phyloP scores from a whole-genome alignment of 2,113 vertebrate genomes.

The Hiodon alosoides region DNA sequence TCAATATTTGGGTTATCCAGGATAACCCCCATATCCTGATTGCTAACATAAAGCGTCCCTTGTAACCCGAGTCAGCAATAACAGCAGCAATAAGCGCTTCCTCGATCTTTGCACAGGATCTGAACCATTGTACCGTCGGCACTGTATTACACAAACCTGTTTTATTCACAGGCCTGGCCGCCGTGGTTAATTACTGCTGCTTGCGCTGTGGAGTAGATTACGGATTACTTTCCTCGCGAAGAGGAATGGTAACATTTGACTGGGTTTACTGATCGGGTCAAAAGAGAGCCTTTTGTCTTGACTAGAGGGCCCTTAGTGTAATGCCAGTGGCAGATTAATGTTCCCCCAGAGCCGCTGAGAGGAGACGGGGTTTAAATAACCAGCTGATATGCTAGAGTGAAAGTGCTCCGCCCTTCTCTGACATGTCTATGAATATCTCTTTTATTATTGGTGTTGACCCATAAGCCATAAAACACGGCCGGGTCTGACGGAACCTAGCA shows the following conservation, averaged over 20 bases:
- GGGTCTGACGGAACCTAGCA: slow-evolving; percentile 34
- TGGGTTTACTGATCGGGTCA: slow-evolving; percentile 45
- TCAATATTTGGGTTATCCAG: slow-evolving; percentile 66
- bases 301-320: slow-evolving; percentile 40
- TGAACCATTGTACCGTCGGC: not conserved
- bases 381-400: slow-evolving; percentile 44
- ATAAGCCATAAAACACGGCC: slow-evolving; percentile 49
- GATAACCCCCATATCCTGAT: slow-evolving; percentile 76
- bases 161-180: not conserved
- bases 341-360: slow-evolving; percentile 26
- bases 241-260: slow-evolving; percentile 39
- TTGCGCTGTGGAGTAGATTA: slow-evolving; percentile 6
- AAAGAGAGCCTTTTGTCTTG: slow-evolving; percentile 47
- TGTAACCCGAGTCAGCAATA: slow-evolving; percentile 55
- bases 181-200: slow-evolving; percentile 3
- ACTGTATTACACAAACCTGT: not conserved
- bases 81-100: slow-evolving; percentile 31
- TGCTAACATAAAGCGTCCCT: slow-evolving; percentile 59
- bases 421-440: slow-evolving; percentile 61
- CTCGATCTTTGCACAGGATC: not conserved
- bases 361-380: slow-evolving; percentile 57
- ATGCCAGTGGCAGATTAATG: slow-evolving; percentile 49
- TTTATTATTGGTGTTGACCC: slow-evolving; percentile 64
- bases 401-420: slow-evolving; percentile 27
- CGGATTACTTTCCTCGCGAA: slow-evolving; percentile 13